phyloP scores from a whole-genome alignment of 2,797 vertebrate species.

The Thaleichthys pacificus region DNA sequence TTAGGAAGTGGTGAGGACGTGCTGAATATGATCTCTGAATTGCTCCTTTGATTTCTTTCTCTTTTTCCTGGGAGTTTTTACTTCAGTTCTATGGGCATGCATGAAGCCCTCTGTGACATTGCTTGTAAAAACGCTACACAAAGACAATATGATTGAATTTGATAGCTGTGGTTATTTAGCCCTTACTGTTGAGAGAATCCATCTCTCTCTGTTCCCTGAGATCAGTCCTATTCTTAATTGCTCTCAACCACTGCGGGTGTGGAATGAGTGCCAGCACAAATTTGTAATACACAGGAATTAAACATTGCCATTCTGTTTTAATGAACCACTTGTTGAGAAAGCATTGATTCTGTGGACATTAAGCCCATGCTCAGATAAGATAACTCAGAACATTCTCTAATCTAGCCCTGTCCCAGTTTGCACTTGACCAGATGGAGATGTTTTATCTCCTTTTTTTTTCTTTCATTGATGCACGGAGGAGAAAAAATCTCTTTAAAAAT shows the following conservation, averaged over 20 bases:
- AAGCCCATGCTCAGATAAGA: conserved; percentile 73
- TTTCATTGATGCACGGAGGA: conserved; percentile 57
- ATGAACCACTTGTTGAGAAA: conserved; percentile 76
- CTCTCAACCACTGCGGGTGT: conserved; percentile 16
- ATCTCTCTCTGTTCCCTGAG: background rate
- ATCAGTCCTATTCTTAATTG: background rate
- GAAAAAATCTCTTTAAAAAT: conserved; percentile 75
- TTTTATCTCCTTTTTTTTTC: conserved; percentile 39
- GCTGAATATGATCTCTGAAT: no score
- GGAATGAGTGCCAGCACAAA: conserved; percentile 36
- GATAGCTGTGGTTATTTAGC: no score
- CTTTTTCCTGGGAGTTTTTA: no score
- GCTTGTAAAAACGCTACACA: no score
- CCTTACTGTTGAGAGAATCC: background rate
- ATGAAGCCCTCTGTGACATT: no score
- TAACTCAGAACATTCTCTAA: conserved; percentile 73
- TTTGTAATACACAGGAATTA: conserved; percentile 68
- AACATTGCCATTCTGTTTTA: conserved; percentile 74
- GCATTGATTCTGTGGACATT: conserved; percentile 75
- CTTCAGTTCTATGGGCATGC: no score
- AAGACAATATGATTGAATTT: no score
- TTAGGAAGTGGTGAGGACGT: no score
- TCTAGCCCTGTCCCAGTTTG: conserved; percentile 77
- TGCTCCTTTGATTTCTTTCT: no score
- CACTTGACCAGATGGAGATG: conserved; percentile 77